Base-by-base conservation (phyloP, 2,888 invertebrate genomes). In the Panzeria rudis region DNA sequence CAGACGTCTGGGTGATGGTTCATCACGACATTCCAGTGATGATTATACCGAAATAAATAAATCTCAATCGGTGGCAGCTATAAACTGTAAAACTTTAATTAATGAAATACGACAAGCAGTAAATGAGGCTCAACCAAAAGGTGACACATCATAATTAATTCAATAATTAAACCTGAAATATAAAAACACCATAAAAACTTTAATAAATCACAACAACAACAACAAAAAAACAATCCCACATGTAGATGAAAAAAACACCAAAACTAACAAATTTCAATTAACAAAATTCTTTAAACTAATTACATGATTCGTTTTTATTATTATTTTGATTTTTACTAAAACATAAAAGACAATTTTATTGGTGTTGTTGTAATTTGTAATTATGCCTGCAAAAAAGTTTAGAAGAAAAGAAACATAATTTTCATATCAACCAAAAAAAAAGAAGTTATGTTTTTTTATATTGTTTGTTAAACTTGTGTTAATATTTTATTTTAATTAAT, bases 91-190 rank as follows among this genome's bases (percentile, higher is more conserved):
- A 93, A 96, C 96, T 91, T 94, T 97, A 88, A 95, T 97, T 87
- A 97, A 97, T 93, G 97, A 97, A 94, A 97, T 97, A 90, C 94
- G 97, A 86, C 96, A 96, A 93, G 97, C 97, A 89, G 97, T 97
- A 89, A 96, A 95, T 93, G 97, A 97, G 93, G 97, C 97, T 88
- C 97, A 96, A 93, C 96, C 96, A 87, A 95, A 96, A 95, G 97
- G 97, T 97, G 93, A 91, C 86, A 87, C 82, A 82, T 68, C 76
- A 66, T 69, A 82, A 71, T 66, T 85, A 79, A 82, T 89, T 87
- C 78, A 72, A 64, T 69, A 71, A 86, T 85, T 77, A 54, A 77
- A 83, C 25, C 20, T 69, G 85, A 84, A 73, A 72, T 56, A 83
- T 78, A 84, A 78, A 56, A 69, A 69, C 79, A 69, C 68, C 66